These are phyloP conservation scores for Scylla paramamosain DNA, from an alignment of 1,140 invertebrate species.

Conservation along the genomic window DNA sequence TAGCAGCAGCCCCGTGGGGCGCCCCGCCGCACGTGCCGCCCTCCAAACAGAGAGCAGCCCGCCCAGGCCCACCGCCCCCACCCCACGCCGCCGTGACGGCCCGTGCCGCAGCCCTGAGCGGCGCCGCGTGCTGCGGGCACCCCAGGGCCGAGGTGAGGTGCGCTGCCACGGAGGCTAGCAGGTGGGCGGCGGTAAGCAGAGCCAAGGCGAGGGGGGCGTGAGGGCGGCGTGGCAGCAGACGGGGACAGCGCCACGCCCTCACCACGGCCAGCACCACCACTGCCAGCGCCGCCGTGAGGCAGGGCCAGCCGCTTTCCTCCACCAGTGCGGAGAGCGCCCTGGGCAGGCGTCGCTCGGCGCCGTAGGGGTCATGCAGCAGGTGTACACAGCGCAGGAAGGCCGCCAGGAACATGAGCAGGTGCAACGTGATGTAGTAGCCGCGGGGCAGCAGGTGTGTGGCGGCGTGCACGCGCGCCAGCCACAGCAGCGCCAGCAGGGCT, in stretches of 20 bases:
- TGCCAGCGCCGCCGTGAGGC: slow-evolving; percentile 91
- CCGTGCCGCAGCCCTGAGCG: slow-evolving; percentile 64
- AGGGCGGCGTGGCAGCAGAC: slow-evolving; percentile 64
- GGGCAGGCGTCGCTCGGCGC: slow-evolving; percentile 83
- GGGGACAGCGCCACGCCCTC: slow-evolving; percentile 83
- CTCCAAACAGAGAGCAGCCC: slow-evolving; percentile 65
- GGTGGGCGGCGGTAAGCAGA: slow-evolving; percentile 70
- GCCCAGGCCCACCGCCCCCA: slow-evolving; percentile 60
- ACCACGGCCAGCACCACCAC: slow-evolving; percentile 91
- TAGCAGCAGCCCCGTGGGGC: slow-evolving; percentile 53
- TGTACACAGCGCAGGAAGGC: slow-evolving; percentile 89
- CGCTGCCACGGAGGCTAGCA: slow-evolving; percentile 70
- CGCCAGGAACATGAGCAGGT: slow-evolving; percentile 88
- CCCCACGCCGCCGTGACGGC: slow-evolving; percentile 69
- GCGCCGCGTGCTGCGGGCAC: slow-evolving; percentile 62
- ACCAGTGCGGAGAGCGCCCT: slow-evolving; percentile 82
- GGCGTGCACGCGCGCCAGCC: slow-evolving; percentile 69
- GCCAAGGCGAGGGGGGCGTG: slow-evolving; percentile 72
- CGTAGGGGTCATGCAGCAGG: slow-evolving; percentile 89
- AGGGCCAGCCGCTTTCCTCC: slow-evolving; percentile 80
- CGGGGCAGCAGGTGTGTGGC: slow-evolving; percentile 67
- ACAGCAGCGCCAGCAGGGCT: slow-evolving; percentile 87
- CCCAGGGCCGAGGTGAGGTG: slow-evolving; percentile 69
- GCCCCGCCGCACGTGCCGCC: slow-evolving; percentile 52
- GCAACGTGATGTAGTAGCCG: slow-evolving; percentile 89